Percentiles rank a stretch among this genome's conserved stretches.
phyloP scores from a whole-genome alignment of 2,888 invertebrate species.

The Cinara cedri region DNA sequence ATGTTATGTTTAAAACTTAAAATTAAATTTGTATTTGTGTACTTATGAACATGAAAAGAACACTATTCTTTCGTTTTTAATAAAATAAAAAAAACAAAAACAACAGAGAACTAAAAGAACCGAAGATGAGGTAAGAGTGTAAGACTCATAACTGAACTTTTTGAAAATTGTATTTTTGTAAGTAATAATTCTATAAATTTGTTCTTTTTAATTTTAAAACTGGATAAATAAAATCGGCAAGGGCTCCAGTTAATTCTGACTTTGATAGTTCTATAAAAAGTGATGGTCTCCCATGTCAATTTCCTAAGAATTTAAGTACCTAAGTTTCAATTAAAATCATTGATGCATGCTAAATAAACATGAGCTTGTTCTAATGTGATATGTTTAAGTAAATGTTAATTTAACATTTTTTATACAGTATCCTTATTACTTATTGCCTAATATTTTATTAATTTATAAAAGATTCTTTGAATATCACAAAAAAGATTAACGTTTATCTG shows the following conservation, averaged over 20 bases:
- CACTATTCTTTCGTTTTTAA: neutral
- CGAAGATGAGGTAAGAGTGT: constrained; percentile 25
- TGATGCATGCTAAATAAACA: no score
- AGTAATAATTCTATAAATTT: constrained; percentile 15
- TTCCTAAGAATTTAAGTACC: no score
- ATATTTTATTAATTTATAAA: neutral
- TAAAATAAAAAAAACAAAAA: neutral
- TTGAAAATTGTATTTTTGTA: neutral
- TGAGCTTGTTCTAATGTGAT: no score
- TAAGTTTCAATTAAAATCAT: no score
- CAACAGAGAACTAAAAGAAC: neutral
- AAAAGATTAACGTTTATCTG: neutral
- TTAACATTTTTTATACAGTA: neutral
- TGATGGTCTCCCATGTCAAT: no score
- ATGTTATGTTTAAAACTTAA: no score
- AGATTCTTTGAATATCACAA: constrained; percentile 12
- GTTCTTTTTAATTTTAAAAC: constrained; percentile 2
- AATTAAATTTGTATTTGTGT: neutral
- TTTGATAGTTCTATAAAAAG: no score
- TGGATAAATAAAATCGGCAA: neutral
- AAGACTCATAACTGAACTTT: constrained; percentile 4
- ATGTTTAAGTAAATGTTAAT: no score
- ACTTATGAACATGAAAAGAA: neutral
- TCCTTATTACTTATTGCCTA: neutral
- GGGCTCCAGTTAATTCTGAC: no score